Evolutionary conservation across 2,888 invertebrate species (phyloP).

Genomic region (Acronicta psi): DNA sequence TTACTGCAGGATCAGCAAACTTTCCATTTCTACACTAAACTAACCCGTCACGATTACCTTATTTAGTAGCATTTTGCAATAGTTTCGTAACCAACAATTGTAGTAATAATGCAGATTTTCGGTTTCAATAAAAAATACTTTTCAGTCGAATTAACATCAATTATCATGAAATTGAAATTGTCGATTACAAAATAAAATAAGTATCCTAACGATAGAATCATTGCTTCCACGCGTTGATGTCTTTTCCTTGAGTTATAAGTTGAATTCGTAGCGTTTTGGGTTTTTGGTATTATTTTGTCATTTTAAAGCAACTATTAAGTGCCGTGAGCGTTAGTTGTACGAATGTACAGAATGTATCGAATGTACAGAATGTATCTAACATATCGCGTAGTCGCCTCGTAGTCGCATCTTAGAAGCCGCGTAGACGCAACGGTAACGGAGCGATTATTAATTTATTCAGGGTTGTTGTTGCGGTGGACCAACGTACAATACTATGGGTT

Average conservation of each 20-base stretch:
- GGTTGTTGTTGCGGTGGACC: too few species aligned
- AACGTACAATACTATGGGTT: too few species aligned
- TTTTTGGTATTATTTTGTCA: background rate
- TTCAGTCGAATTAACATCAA: too few species aligned
- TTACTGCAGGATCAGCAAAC: constrained; percentile 35
- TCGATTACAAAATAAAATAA: too few species aligned
- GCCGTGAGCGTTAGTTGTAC: too few species aligned
- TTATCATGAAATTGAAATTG: too few species aligned
- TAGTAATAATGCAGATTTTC: constrained; percentile 15
- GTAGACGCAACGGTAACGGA: background rate
- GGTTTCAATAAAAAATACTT: background rate
- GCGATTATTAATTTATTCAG: too few species aligned
- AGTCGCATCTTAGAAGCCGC: background rate
- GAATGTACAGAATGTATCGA: too few species aligned
- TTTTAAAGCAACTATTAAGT: background rate
- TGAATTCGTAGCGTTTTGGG: background rate
- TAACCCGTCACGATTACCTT: constrained; percentile 17
- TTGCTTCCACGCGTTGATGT: constrained; percentile 39
- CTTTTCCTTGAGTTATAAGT: constrained; percentile 27
- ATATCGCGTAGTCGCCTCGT: too few species aligned
- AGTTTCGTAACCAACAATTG: too few species aligned
- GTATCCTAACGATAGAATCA: too few species aligned
- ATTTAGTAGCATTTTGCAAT: background rate
- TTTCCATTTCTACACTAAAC: constrained; percentile 47
- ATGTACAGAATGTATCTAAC: too few species aligned